These are phyloP conservation scores for Callosobruchus maculatus DNA, from an alignment of 2,888 invertebrate species.

Conservation along the genomic window DNA sequence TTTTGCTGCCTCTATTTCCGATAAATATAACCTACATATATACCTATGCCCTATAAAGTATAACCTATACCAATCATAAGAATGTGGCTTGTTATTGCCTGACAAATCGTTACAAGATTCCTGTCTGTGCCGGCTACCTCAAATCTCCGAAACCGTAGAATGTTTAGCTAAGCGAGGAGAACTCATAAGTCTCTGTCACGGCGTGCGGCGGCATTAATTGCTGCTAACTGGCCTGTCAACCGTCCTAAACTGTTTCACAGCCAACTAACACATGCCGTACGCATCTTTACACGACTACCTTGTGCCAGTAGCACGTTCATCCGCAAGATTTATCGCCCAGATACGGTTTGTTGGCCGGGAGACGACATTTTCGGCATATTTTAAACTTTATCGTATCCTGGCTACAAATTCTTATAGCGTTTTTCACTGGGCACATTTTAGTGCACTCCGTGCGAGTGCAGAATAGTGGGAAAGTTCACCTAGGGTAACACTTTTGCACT, in stretches of 20 bases:
- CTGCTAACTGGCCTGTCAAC: constrained; percentile 32
- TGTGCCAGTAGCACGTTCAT: constrained; percentile 41
- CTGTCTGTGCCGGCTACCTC: background rate
- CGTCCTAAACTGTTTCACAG: constrained; percentile 32
- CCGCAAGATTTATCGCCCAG: constrained; percentile 1
- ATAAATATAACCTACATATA: too few species aligned
- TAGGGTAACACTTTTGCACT: too few species aligned
- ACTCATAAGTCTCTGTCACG: constrained; percentile 27
- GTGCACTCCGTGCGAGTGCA: too few species aligned
- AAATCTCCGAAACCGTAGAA: constrained; percentile 14
- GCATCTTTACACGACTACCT: constrained; percentile 38
- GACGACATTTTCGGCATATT: constrained; percentile 39
- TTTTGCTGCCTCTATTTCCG: too few species aligned
- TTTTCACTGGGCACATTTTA: too few species aligned
- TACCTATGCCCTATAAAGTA: too few species aligned
- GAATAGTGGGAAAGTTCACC: too few species aligned
- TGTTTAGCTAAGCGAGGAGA: constrained; percentile 17
- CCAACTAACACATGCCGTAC: constrained; percentile 30
- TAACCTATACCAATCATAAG: background rate
- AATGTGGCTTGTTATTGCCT: background rate
- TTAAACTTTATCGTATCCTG: constrained; percentile 14
- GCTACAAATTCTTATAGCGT: too few species aligned
- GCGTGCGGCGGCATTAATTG: constrained; percentile 32
- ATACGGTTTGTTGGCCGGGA: constrained; percentile 32
- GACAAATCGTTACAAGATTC: background rate